Base-by-base conservation (phyloP, 2,797 vertebrate species). In the Euphonia xanthogaster region DNA sequence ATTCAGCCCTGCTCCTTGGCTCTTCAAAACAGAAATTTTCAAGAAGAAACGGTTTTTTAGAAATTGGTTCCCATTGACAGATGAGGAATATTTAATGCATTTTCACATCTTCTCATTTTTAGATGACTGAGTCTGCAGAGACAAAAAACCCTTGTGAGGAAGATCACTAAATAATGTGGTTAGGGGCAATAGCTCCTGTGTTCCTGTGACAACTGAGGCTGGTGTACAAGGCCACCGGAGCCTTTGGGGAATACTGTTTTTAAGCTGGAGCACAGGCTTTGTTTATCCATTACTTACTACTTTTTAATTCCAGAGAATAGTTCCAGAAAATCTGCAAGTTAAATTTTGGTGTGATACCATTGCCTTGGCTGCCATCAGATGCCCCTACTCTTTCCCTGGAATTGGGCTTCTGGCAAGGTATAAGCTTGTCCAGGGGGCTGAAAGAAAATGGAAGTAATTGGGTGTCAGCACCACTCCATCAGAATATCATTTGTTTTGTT, bases 111-210 rank as follows among this genome's bases (percentile, higher is more conserved):
- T 73, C 21, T 67, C 2, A 25, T 37, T 77, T 67, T 71, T 44
- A 25, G 71, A 45, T 61, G 35, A 4, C n/a, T 58, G 37, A 67
- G 25, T n/a, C 28, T 91, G 50, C 30, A 61, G 65, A 35, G n/a
- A 53, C 31, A 19, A 42, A 37, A 24, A 51, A 9, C 2, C 11
- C 53, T 63, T 61, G 48, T 47, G 50, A 85, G 53, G 33, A 20
- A 78, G 57, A 68, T 91, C 21, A 31, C 25, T 72, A 57, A 77
- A 63, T 71, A 61, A 47, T 62, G 6, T 77, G 22, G 37, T 12
- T 40, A 14, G 39, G 61, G 74, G 25, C 0, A 0, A 4, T 65
- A 65, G 18, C 10, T 94, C 47, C 31, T 1, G 5, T 27, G 19
- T 81, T 86, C 45, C 55, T 61, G 3, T 58, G 31, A 19, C 16